These are phyloP conservation scores for Ridgeia piscesae DNA, from an alignment of 1,140 invertebrate species.

Conservation along the genomic window DNA sequence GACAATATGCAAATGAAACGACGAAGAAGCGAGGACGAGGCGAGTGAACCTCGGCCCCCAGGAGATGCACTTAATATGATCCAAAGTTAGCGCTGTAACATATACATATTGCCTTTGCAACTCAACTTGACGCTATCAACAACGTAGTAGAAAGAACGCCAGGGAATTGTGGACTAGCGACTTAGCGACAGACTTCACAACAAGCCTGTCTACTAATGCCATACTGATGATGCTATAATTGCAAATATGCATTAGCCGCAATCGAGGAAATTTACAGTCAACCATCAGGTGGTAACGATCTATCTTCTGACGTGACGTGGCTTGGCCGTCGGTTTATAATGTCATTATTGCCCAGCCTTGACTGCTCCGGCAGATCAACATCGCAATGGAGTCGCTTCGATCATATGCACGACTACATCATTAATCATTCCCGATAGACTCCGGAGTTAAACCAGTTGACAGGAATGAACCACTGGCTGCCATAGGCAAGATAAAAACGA, in stretches of 20 bases:
- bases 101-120: not conserved
- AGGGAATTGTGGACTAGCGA: not conserved
- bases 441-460: not conserved
- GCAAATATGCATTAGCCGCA: not conserved
- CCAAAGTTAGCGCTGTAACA: too few species aligned
- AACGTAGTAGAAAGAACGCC: not conserved
- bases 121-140: not conserved
- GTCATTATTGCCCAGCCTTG: not conserved
- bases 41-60: not conserved
- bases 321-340: not conserved
- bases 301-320: not conserved
- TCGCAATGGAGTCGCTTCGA: not conserved
- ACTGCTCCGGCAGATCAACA: not conserved
- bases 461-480: not conserved
- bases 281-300: not conserved
- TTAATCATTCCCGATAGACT: not conserved
- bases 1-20: not conserved
- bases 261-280: not conserved
- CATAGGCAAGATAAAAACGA: not conserved
- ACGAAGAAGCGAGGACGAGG: too few species aligned
- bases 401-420: not conserved
- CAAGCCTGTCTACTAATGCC: not conserved
- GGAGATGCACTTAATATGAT: not conserved
- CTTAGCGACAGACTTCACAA: not conserved
- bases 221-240: not conserved